phyloP scores from a whole-genome alignment of 1,140 invertebrate species.

The Streblospio benedicti region DNA sequence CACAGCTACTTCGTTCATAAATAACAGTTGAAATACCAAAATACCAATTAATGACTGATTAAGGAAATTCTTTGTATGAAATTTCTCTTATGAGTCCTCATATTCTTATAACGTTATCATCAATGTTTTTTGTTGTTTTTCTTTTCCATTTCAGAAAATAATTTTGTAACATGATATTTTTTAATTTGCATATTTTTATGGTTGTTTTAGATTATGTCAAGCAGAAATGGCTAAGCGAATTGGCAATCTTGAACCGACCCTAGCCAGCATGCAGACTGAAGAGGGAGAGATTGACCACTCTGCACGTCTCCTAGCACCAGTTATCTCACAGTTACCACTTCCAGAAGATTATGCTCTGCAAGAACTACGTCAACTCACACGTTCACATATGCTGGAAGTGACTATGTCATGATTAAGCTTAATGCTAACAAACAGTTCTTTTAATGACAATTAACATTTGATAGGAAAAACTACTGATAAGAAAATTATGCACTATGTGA shows the following conservation, averaged over 20 bases:
- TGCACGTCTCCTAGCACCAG: constrained; percentile 50
- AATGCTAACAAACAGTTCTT: too few species aligned
- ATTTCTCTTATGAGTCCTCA: too few species aligned
- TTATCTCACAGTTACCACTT: constrained; percentile 54
- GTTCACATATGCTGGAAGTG: constrained; percentile 37
- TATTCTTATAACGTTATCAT: too few species aligned
- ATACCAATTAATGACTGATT: too few species aligned
- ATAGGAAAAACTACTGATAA: too few species aligned
- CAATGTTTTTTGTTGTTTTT: too few species aligned
- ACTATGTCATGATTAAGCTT: constrained; percentile 17
- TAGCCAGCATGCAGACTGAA: constrained; percentile 51
- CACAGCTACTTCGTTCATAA: too few species aligned
- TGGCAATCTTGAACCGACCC: constrained; percentile 50
- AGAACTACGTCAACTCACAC: constrained; percentile 51
- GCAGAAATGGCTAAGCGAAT: constrained; percentile 58
- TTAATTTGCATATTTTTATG: constrained; percentile 2
- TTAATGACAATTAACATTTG: too few species aligned
- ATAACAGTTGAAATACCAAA: too few species aligned
- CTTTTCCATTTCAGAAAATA: too few species aligned
- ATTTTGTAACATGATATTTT: constrained; percentile 2
- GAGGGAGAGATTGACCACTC: constrained; percentile 26
- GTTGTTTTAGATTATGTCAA: constrained; percentile 51
- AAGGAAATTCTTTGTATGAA: too few species aligned
- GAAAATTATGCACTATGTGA: too few species aligned
- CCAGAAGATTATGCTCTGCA: constrained; percentile 59